Percentiles rank a stretch among this genome's conserved stretches.
Evolutionary conservation across 2,113 vertebrate genomes (phyloP).

Genomic region (Merops nubicus): DNA sequence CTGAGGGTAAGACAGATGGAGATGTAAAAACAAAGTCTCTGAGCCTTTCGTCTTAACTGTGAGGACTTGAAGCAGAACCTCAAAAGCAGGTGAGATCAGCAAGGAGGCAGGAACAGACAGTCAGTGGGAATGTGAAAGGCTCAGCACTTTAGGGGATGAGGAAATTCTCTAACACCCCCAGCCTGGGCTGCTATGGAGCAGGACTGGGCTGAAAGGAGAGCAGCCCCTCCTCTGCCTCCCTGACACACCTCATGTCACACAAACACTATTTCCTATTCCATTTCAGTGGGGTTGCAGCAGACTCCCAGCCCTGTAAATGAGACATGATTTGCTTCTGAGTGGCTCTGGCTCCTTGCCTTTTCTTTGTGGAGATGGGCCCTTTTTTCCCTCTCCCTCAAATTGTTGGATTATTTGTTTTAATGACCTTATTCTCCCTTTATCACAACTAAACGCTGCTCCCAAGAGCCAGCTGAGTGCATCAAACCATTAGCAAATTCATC

Average conservation of each 20-base stretch:
- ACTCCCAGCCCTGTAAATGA: background rate
- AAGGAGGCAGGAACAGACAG: background rate
- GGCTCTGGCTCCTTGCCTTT: background rate
- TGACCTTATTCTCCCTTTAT: background rate
- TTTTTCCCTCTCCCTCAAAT: background rate
- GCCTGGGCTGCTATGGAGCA: background rate
- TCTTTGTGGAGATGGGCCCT: background rate
- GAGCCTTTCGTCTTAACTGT: background rate
- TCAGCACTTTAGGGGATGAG: background rate
- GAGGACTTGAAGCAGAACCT: background rate
- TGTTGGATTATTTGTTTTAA: background rate
- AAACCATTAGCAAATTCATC: slow-evolving; percentile 52
- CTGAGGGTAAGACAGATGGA: background rate
- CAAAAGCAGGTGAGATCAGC: background rate
- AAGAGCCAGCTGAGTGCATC: slow-evolving; percentile 46
- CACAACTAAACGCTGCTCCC: slow-evolving; percentile 19
- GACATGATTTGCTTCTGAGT: background rate
- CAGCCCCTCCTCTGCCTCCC: background rate
- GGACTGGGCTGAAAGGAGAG: rapidly evolving
- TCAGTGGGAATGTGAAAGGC: background rate
- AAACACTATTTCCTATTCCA: background rate
- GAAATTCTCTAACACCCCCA: rapidly evolving
- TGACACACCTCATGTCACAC: rapidly evolving
- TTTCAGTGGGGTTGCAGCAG: background rate
- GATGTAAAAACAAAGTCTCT: background rate